Percentiles rank a stretch among this genome's conserved stretches.
These are phyloP conservation scores for Mellivora capensis DNA, from an alignment of 2,113 vertebrate species.

Conservation along the genomic window DNA sequence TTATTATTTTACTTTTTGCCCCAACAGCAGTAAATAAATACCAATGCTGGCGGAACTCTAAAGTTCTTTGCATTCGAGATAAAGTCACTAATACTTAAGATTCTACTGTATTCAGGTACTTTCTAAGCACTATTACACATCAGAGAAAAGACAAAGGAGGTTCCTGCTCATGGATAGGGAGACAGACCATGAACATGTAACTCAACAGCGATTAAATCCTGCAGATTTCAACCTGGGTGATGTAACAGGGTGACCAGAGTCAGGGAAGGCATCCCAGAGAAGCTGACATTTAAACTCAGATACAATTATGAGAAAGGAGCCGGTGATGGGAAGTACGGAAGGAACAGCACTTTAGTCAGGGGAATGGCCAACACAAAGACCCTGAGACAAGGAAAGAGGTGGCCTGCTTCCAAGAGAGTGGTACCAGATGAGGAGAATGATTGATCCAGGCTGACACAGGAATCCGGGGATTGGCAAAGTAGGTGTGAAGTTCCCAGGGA, in stretches of 20 bases:
- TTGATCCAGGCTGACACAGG: not conserved
- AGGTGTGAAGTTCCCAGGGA: not conserved
- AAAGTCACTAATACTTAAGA: not conserved
- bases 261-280: not conserved
- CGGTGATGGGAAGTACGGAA: too few relatives aligned
- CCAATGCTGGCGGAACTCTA: not conserved
- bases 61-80: not conserved
- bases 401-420: not conserved
- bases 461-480: not conserved
- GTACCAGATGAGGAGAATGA: not conserved
- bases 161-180: not conserved
- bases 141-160: not conserved
- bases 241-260: not conserved
- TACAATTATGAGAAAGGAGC: not conserved
- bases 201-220: not conserved
- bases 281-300: not conserved
- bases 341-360: not conserved
- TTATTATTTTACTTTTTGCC: not conserved
- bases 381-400: not conserved
- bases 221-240: not conserved
- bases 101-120: not conserved
- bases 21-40: not conserved
- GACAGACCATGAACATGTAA: not conserved
- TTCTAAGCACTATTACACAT: not conserved
- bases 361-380: not conserved